A percentile compares a stretch with the other conserved stretches of the same genome.
Conservation (phyloP, 2,113 vertebrate species). For the Psammodynastes pulverulentus region DNA sequence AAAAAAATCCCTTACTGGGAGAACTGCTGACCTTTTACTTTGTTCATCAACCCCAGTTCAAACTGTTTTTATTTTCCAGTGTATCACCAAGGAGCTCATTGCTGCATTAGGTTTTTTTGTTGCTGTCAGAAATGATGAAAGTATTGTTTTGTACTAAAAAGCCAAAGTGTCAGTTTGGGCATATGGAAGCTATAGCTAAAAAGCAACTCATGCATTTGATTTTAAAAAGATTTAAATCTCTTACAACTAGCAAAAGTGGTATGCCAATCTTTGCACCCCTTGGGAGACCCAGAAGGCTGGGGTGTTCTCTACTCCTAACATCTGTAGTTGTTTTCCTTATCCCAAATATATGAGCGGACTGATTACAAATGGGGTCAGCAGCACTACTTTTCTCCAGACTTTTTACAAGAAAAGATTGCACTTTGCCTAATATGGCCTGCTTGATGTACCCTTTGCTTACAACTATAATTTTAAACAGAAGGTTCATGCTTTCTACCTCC, state of each 20-base stretch:
- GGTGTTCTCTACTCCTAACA: constrained; percentile 33
- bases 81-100: neutral
- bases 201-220: neutral
- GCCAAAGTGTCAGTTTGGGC: neutral
- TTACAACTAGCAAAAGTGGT: neutral
- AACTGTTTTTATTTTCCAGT: neutral
- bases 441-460: constrained; percentile 62
- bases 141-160: neutral
- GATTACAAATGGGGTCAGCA: constrained; percentile 53
- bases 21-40: neutral
- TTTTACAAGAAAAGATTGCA: constrained; percentile 73
- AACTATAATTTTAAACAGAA: constrained; percentile 68
- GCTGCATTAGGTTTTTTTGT: neutral
- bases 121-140: neutral
- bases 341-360: constrained; percentile 43
- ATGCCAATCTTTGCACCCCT: neutral
- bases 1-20: neutral
- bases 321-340: constrained; percentile 59
- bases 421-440: constrained; percentile 74
- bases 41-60: neutral
- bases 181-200: neutral
- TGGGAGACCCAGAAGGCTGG: constrained; percentile 2
- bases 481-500: constrained; percentile 53
- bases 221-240: neutral
- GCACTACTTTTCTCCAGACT: constrained; percentile 62